These are phyloP conservation scores for Eulemur coronatus DNA, from an alignment of 2,797 vertebrate species.

Conservation along the genomic window DNA sequence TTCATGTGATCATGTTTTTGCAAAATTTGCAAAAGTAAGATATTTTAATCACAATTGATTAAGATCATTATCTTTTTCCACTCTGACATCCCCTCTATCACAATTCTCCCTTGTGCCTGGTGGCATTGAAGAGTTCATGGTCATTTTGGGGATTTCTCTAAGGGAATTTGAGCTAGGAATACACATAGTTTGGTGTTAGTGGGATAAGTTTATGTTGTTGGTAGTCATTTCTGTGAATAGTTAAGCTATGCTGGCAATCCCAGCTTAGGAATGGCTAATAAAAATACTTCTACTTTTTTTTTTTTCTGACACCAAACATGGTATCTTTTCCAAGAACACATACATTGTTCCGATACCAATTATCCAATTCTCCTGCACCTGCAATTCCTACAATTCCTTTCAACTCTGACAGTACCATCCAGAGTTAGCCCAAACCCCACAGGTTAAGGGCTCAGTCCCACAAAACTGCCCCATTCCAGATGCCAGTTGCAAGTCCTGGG, in stretches of 20 bases:
- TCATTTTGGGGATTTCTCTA: background rate
- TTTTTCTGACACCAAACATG: background rate
- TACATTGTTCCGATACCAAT: background rate
- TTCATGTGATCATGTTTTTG: background rate
- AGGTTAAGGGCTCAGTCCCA: background rate
- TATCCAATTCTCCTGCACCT: background rate
- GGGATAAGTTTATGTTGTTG: background rate
- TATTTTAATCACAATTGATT: background rate
- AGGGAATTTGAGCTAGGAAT: background rate
- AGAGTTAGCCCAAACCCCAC: background rate
- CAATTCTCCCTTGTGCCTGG: background rate
- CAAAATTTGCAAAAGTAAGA: constrained; percentile 2
- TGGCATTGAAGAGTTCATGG: background rate
- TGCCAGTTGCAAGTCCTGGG: background rate
- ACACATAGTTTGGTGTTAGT: background rate
- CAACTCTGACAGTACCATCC: background rate
- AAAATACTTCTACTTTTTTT: background rate
- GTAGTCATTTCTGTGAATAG: constrained; percentile 14
- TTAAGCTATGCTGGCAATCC: background rate
- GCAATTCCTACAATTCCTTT: background rate
- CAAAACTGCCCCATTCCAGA: background rate
- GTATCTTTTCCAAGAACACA: constrained; percentile 5
- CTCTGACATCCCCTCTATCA: background rate
- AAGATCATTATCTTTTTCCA: background rate
- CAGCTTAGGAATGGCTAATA: background rate